Evolutionary conservation across 2,113 vertebrate genomes (phyloP).

Genomic region (Caretta caretta): DNA sequence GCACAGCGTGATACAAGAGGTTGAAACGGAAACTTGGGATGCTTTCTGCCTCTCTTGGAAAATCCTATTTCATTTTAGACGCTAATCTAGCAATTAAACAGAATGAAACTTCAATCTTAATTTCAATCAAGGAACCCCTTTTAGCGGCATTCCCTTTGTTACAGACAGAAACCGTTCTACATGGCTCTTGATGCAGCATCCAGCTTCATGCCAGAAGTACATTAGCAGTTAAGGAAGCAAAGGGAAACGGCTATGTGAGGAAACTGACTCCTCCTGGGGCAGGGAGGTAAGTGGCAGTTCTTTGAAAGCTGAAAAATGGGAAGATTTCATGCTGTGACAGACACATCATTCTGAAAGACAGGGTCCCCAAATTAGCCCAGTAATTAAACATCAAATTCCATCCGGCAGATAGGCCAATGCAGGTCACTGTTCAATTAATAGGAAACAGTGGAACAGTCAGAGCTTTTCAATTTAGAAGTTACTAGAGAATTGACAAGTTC

Average conservation of each 20-base stretch:
- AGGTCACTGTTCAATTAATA: background rate
- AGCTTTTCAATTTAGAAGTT: background rate
- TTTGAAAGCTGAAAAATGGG: background rate
- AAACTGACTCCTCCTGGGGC: accelerated
- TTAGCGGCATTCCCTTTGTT: background rate
- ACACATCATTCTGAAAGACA: background rate
- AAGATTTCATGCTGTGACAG: background rate
- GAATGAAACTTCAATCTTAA: background rate
- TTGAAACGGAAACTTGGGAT: accelerated
- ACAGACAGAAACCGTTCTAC: background rate
- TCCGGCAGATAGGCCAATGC: background rate
- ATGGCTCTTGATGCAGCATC: background rate
- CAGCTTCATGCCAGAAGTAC: background rate
- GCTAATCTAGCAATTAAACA: background rate
- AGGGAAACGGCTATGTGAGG: background rate
- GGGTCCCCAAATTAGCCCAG: background rate
- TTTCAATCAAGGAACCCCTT: background rate
- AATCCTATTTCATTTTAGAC: background rate
- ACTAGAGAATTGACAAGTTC: background rate
- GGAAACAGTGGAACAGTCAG: background rate
- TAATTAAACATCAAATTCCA: background rate
- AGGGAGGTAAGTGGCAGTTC: background rate
- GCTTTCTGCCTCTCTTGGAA: background rate
- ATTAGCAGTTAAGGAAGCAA: background rate
- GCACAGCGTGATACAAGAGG: background rate